A percentile compares a stretch with the other conserved stretches of the same genome.
These are phyloP conservation scores for Virgularia gustaviana DNA, from an alignment of 92 coral and sea anemone genomes.

Conservation along the genomic window DNA sequence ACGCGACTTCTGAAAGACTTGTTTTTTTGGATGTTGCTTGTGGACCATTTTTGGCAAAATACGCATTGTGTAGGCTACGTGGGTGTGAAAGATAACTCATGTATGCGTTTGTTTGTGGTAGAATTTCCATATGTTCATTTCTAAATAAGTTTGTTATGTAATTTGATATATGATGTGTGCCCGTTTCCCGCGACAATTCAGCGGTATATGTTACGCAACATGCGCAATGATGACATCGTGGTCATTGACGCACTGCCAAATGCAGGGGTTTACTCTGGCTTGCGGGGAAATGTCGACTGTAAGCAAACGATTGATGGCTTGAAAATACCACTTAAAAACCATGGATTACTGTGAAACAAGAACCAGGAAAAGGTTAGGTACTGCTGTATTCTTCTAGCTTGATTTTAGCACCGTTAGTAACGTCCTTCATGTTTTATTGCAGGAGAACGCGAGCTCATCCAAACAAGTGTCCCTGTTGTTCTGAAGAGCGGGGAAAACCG, in stretches of 20 bases:
- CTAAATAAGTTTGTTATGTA: too few relatives aligned
- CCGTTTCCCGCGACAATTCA: conserved; percentile 33
- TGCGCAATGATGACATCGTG: not conserved
- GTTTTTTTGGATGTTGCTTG: too few relatives aligned
- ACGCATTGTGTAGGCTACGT: too few relatives aligned
- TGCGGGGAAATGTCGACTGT: conserved; percentile 25
- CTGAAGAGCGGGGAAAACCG: conserved; percentile 73
- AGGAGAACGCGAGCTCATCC: conserved; percentile 98
- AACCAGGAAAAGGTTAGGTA: conserved; percentile 71
- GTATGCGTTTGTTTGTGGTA: too few relatives aligned
- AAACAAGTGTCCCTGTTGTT: conserved; percentile 92
- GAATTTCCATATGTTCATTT: too few relatives aligned
- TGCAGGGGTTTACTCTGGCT: conserved; percentile 45
- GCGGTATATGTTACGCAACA: conserved; percentile 11
- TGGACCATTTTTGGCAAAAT: too few relatives aligned
- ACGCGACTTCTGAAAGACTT: too few relatives aligned
- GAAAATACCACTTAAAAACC: conserved; percentile 14
- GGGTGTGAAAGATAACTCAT: too few relatives aligned
- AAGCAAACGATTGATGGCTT: not conserved
- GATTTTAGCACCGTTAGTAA: conserved; percentile 5
- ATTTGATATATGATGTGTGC: too few relatives aligned
- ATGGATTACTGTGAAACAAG: conserved; percentile 78
- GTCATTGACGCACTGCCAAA: conserved; percentile 26
- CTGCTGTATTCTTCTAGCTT: not conserved
- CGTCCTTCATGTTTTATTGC: conserved; percentile 20